A percentile compares a stretch with the other conserved stretches of the same genome.
Evolutionary conservation across 2,113 vertebrate genomes (phyloP).

Genomic region (Catharus minimus): DNA sequence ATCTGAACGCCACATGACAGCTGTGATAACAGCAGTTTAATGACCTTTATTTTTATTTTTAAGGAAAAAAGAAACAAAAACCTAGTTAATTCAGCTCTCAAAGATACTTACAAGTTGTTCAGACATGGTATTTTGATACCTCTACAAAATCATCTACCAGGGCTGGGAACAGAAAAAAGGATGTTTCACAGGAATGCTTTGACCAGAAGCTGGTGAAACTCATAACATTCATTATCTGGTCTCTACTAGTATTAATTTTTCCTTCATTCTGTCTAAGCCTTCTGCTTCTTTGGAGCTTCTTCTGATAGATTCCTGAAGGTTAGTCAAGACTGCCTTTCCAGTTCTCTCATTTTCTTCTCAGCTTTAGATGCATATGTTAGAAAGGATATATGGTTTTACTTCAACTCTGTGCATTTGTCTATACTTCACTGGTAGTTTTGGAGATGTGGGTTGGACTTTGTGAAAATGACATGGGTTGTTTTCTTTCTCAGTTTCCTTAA

Average conservation of each 20-base stretch:
- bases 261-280: background rate
- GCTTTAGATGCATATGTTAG: accelerated
- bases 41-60: background rate
- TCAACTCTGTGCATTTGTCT: accelerated
- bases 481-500: background rate
- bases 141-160: background rate
- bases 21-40: background rate
- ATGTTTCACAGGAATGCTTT: background rate
- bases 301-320: background rate
- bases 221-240: background rate
- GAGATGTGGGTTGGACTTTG: background rate
- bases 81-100: accelerated
- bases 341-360: background rate
- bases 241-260: background rate
- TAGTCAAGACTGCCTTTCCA: background rate
- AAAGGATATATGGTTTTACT: background rate
- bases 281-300: background rate
- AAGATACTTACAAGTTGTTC: background rate
- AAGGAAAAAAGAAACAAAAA: background rate
- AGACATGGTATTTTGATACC: background rate
- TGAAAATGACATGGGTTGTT: background rate
- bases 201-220: background rate
- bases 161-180: background rate
- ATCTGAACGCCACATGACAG: background rate
- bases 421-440: background rate